These are phyloP conservation scores for Hydroisotoma schaefferi DNA, from an alignment of 2,888 invertebrate species.

Conservation along the genomic window DNA sequence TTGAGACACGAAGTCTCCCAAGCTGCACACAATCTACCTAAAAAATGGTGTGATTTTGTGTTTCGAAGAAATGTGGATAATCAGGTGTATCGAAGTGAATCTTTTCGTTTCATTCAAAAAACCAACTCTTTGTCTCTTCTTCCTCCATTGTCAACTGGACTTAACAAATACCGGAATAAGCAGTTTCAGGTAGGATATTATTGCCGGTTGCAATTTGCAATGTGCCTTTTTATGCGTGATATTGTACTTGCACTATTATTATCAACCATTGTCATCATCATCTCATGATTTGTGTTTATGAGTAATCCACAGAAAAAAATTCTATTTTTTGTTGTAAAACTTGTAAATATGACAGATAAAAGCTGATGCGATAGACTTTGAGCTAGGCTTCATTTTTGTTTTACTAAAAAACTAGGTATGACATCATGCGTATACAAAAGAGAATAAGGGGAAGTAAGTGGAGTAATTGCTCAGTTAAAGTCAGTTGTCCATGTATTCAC, in stretches of 20 bases:
- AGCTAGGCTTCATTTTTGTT: too few relatives aligned
- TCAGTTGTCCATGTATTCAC: too few relatives aligned
- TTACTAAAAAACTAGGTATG: too few relatives aligned
- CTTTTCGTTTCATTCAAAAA: conserved; percentile 48
- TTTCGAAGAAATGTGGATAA: conserved; percentile 44
- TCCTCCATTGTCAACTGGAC: conserved; percentile 29
- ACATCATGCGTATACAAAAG: too few relatives aligned
- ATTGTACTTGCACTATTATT: background rate
- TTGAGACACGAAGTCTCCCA: conserved; percentile 37
- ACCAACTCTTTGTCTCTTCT: conserved; percentile 37
- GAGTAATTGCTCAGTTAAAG: too few relatives aligned
- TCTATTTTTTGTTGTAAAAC: too few relatives aligned
- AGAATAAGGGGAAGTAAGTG: too few relatives aligned
- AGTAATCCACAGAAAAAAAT: background rate
- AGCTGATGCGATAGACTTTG: too few relatives aligned
- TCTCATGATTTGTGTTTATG: background rate
- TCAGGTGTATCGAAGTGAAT: conserved; percentile 46
- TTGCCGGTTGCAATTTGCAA: background rate
- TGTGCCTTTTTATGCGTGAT: background rate
- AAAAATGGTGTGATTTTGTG: conserved; percentile 42
- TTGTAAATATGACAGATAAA: too few relatives aligned
- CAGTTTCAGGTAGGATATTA: conserved; percentile 7
- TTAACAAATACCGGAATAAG: conserved; percentile 27
- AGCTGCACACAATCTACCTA: conserved; percentile 27
- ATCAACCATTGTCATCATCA: background rate